phyloP scores from a whole-genome alignment of 1,140 invertebrate species.

The Ridgeia piscesae region DNA sequence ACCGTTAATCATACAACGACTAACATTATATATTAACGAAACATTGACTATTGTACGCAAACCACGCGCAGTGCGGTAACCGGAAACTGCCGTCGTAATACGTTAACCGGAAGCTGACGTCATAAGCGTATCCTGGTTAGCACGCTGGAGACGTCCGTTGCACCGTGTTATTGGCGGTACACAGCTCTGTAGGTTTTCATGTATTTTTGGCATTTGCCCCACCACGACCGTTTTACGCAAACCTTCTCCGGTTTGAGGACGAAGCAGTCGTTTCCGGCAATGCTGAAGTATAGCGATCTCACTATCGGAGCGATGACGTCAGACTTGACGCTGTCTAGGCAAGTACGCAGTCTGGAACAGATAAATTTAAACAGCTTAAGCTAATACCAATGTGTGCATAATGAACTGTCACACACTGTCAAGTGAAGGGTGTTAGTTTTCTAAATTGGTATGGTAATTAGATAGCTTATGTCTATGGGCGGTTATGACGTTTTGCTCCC shows the following conservation, averaged over 20 bases:
- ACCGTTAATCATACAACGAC: neutral
- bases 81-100: neutral
- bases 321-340: constrained; percentile 81
- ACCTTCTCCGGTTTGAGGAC: constrained; percentile 75
- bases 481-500: no score
- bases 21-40: neutral
- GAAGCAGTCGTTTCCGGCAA: constrained; percentile 90
- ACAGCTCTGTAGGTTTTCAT: constrained; percentile 61
- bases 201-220: constrained; percentile 78
- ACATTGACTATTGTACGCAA: neutral
- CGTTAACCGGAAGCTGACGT: neutral
- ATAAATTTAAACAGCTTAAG: neutral
- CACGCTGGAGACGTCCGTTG: neutral
- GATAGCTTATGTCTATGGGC: no score
- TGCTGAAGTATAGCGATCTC: constrained; percentile 90
- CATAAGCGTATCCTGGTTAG: neutral
- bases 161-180: neutral
- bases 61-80: neutral
- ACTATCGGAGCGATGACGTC: constrained; percentile 79
- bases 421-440: no score
- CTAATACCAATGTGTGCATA: neutral
- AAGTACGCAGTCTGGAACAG: constrained; percentile 81
- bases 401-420: neutral
- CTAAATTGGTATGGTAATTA: no score
- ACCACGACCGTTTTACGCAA: constrained; percentile 76